Evolutionary conservation across 2,797 vertebrate species (phyloP), one percentile per base, ranked within the genome.

Genomic region (Cyclopterus lumpus): DNA sequence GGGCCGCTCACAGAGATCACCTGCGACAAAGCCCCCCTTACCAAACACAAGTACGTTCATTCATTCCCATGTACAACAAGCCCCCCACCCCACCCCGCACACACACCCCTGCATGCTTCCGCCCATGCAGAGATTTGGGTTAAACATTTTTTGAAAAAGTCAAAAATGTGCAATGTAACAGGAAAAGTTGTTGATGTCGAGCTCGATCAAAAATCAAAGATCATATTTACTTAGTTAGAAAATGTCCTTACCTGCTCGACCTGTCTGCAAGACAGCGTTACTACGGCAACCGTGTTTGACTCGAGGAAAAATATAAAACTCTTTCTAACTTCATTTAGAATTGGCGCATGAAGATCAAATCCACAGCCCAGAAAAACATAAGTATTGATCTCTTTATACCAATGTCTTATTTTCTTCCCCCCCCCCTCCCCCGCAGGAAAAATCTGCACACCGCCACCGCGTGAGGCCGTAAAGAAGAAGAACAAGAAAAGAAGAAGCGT

Each of bases 21-120:
- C 54, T 92, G 92, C 18, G 95, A 96, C 89, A 95, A 94, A 77
- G 94, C 89, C 5, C 91, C 92, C 7, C 94, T 95, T 71, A 95
- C 94, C 66, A 94, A 93, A 91, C 87, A 95, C 1, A 92, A 95
- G 95, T 95, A 94, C 16, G 94, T 92, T 66, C 0, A 16, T 61
- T 61, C 15, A 65, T 14, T 66, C 2, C 8, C 38, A 62, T 22
- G 32, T 15, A 16, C 11, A 51, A 1, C 28, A 68, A 60, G n/a
- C n/a, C n/a, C n/a, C n/a, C n/a, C n/a, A n/a, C n/a, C n/a, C n/a
- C n/a, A n/a, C n/a, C n/a, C n/a, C n/a, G n/a, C n/a, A n/a, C n/a
- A n/a, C n/a, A n/a, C n/a, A n/a, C n/a, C n/a, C n/a, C n/a, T n/a
- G n/a, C n/a, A n/a, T n/a, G n/a, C n/a, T n/a, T n/a, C n/a, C n/a